phyloP scores from a whole-genome alignment of 2,888 invertebrate genomes.

The Drosophila percnosoma region DNA sequence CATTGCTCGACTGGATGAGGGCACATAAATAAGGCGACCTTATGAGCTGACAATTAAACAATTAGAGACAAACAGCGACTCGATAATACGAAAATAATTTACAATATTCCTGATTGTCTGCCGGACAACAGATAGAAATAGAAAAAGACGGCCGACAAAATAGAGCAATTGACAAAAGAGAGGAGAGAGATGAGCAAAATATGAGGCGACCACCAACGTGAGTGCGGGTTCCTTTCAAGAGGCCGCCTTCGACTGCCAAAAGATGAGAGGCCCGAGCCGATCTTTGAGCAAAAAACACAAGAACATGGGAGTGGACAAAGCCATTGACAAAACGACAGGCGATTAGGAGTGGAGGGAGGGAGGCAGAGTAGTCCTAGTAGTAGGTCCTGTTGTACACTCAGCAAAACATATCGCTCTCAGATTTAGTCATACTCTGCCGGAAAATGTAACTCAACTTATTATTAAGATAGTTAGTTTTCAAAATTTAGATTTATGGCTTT shows the following conservation, averaged over 20 bases:
- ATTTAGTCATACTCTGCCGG: neutral
- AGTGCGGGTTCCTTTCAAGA: conserved; percentile 55
- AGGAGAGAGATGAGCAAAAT: conserved; percentile 65
- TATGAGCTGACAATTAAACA: conserved; percentile 80
- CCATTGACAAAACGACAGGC: conserved; percentile 67
- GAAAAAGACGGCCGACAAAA: conserved; percentile 54
- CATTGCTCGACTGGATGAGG: conserved; percentile 28
- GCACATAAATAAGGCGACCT: conserved; percentile 48
- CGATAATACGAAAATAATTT: conserved; percentile 83
- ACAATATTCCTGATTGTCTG: conserved; percentile 48
- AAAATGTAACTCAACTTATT: too few relatives aligned
- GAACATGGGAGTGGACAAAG: conserved; percentile 66
- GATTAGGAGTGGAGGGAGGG: neutral
- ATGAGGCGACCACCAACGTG: conserved; percentile 71
- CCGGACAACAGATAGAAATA: neutral
- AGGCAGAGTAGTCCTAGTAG: conserved; percentile 9
- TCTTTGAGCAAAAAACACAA: conserved; percentile 6
- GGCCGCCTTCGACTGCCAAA: conserved; percentile 49
- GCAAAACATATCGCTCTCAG: neutral
- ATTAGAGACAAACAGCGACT: conserved; percentile 79
- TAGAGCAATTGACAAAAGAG: conserved; percentile 77
- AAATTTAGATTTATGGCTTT: too few relatives aligned
- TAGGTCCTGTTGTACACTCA: neutral
- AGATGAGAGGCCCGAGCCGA: conserved; percentile 69
- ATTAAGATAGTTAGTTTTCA: too few relatives aligned